These are phyloP conservation scores for Atherix ibis DNA, from an alignment of 2,888 invertebrate species.

Conservation along the genomic window DNA sequence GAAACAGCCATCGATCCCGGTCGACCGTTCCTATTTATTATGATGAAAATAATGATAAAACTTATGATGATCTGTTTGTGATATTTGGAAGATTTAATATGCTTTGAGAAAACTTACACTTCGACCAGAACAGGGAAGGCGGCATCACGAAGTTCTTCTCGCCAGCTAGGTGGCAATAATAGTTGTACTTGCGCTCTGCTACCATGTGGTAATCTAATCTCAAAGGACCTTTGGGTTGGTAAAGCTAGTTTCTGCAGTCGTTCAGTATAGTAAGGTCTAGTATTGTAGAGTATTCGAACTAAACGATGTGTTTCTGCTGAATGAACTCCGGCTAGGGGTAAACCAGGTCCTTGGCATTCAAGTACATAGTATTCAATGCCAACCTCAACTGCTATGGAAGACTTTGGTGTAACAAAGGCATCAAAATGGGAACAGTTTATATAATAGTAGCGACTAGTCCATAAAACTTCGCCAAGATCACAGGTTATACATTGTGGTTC, in stretches of 20 bases:
- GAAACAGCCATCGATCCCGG: slow-evolving; percentile 85
- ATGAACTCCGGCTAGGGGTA: slow-evolving; percentile 69
- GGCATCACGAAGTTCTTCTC: slow-evolving; percentile 69
- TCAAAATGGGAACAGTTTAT: slow-evolving; percentile 77
- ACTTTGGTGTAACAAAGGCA: slow-evolving; percentile 50
- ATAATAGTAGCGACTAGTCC: slow-evolving; percentile 66
- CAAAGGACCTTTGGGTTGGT: slow-evolving; percentile 66
- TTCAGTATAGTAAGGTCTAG: slow-evolving; percentile 46
- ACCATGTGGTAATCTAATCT: slow-evolving; percentile 73
- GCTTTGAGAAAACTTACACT: slow-evolving; percentile 54
- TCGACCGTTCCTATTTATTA: slow-evolving; percentile 62
- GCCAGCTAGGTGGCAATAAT: slow-evolving; percentile 74
- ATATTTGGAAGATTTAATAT: no score
- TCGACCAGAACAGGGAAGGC: slow-evolving; percentile 79
- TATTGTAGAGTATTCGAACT: slow-evolving; percentile 61
- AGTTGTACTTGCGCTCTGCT: slow-evolving; percentile 77
- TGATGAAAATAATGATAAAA: slow-evolving; percentile 2
- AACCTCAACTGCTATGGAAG: slow-evolving; percentile 26
- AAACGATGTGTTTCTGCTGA: slow-evolving; percentile 59
- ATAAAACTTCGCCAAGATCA: slow-evolving; percentile 54
- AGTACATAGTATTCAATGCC: slow-evolving; percentile 50
- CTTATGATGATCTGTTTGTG: no score
- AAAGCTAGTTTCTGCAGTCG: slow-evolving; percentile 62
- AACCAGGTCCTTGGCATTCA: slow-evolving; percentile 82
- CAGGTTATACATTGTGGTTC: slow-evolving; percentile 80